These are phyloP conservation scores for Thera britannica DNA, from an alignment of 2,888 invertebrate genomes.

Conservation along the genomic window DNA sequence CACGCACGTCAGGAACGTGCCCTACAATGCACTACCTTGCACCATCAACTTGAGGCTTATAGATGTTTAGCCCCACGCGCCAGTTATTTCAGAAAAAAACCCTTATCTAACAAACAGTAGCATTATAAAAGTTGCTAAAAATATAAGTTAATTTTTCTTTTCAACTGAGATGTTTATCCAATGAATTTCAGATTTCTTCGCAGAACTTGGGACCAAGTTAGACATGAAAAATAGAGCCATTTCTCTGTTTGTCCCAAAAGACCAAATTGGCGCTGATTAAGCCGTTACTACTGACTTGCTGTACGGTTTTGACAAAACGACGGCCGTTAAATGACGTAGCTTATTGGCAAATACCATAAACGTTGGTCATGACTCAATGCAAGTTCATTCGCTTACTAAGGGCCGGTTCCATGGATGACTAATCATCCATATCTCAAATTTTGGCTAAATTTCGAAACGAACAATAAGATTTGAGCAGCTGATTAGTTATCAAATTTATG, in stretches of 20 bases:
- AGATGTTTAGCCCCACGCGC: too few relatives aligned
- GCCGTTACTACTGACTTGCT: conserved; percentile 13
- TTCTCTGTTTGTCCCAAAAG: conserved; percentile 23
- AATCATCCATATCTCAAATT: too few relatives aligned
- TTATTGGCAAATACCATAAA: background rate
- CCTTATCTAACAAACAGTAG: background rate
- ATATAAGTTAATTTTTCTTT: conserved; percentile 25
- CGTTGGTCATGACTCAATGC: background rate
- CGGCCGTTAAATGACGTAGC: background rate
- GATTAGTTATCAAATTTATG: too few relatives aligned
- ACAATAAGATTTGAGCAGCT: too few relatives aligned
- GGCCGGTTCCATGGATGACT: too few relatives aligned
- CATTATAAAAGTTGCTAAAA: background rate
- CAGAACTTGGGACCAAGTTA: conserved; percentile 32
- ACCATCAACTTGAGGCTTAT: too few relatives aligned
- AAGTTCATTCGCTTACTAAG: too few relatives aligned
- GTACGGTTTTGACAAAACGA: background rate
- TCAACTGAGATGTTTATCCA: conserved; percentile 33
- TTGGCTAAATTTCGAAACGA: too few relatives aligned
- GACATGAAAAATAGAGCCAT: conserved; percentile 32
- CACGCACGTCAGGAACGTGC: too few relatives aligned
- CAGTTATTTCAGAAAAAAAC: background rate
- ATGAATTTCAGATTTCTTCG: conserved; percentile 37
- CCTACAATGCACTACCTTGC: too few relatives aligned
- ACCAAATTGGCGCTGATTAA: conserved; percentile 29